A percentile compares a stretch with the other conserved stretches of the same genome.
These are phyloP conservation scores for Ormyrus pomaceus DNA, from an alignment of 2,888 invertebrate species.

Conservation along the genomic window DNA sequence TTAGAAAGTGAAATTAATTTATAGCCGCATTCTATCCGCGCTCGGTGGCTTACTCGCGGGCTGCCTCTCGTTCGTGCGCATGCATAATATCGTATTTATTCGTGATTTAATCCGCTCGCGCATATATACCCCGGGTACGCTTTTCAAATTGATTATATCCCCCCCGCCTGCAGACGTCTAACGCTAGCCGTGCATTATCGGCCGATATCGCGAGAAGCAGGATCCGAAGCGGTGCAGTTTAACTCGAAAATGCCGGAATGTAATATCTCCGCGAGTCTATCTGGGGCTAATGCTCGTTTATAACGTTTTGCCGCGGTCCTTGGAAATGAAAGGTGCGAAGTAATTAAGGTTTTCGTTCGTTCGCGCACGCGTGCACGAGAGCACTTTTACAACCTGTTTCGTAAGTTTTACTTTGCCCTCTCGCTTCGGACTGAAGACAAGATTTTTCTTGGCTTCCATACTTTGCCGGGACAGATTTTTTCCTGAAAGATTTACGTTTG, in stretches of 20 bases:
- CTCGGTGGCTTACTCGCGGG: not conserved
- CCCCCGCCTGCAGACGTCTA: not conserved
- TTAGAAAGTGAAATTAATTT: slow-evolving; percentile 55
- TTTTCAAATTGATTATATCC: slow-evolving; percentile 37
- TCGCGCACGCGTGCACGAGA: not conserved
- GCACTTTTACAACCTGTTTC: slow-evolving; percentile 45
- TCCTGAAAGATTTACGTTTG: not conserved
- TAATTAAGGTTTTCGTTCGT: slow-evolving; percentile 46
- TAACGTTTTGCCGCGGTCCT: slow-evolving; percentile 17
- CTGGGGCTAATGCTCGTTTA: too few relatives aligned
- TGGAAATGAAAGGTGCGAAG: slow-evolving; percentile 48
- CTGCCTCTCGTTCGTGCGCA: slow-evolving; percentile 34
- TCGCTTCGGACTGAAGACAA: slow-evolving; percentile 23
- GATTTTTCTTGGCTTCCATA: not conserved
- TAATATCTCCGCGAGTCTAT: not conserved
- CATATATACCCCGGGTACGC: not conserved
- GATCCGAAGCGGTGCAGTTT: not conserved
- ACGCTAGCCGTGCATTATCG: not conserved
- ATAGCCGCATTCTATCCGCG: slow-evolving; percentile 11
- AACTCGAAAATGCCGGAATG: not conserved
- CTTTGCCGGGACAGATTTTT: not conserved
- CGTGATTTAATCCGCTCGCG: slow-evolving; percentile 42
- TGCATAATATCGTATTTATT: slow-evolving; percentile 50
- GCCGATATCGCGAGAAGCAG: not conserved
- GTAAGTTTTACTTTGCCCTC: slow-evolving; percentile 32